Conservation (phyloP, 92 coral and sea anemone species). For the Porites cylindrica region DNA sequence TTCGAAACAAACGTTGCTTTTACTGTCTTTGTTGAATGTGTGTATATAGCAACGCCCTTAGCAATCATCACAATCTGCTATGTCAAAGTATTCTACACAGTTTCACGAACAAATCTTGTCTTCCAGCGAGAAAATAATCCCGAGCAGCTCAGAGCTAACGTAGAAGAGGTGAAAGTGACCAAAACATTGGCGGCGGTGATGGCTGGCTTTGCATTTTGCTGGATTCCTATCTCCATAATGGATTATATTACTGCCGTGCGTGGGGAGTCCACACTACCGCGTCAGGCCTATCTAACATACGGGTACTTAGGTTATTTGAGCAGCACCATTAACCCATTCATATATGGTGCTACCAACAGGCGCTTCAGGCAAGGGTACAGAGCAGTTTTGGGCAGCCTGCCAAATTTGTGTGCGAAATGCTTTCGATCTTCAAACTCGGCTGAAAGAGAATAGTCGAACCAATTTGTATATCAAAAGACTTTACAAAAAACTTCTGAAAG, state of each 20-base stretch:
- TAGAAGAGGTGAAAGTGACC: constrained; percentile 79
- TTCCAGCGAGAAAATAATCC: constrained; percentile 42
- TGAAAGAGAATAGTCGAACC: not conserved
- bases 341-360: constrained; percentile 70
- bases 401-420: not conserved
- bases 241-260: not conserved
- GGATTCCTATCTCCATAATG: constrained; percentile 68
- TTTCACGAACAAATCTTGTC: constrained; percentile 49
- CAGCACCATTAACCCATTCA: constrained; percentile 79
- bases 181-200: constrained; percentile 69
- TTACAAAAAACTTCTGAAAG: not conserved
- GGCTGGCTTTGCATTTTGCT: constrained; percentile 71
- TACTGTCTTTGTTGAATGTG: constrained; percentile 52
- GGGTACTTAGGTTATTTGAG: constrained; percentile 64
- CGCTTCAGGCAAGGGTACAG: constrained; percentile 64
- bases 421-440: not conserved
- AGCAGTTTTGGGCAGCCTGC: constrained; percentile 10
- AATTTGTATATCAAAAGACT: not conserved
- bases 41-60: constrained; percentile 54
- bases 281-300: constrained; percentile 68
- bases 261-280: constrained; percentile 54
- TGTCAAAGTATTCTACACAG: constrained; percentile 53
- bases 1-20: constrained; percentile 64
- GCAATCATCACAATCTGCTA: constrained; percentile 58
- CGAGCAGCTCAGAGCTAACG: constrained; percentile 65